Conservation (phyloP, 2,888 invertebrate genomes). For the Lepetodrilus schrolli region DNA sequence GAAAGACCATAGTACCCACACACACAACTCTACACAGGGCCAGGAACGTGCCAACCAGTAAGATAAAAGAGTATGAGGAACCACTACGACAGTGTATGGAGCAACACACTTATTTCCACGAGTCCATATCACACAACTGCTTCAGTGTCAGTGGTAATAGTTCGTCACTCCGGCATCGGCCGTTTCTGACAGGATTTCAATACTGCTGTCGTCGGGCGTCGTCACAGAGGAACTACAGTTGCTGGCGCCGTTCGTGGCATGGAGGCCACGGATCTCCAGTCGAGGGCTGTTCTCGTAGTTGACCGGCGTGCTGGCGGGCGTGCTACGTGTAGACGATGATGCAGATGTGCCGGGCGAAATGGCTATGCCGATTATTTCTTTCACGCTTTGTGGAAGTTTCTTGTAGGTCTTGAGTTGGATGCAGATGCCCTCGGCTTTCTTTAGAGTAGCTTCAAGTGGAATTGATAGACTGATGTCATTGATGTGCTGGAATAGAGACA, state of each 20-base stretch:
- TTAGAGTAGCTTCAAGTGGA: constrained; percentile 86
- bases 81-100: no score
- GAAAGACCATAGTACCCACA: no score
- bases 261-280: constrained; percentile 45
- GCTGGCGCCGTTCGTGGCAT: constrained; percentile 44
- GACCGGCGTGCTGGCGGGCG: constrained; percentile 45
- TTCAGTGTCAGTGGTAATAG: constrained; percentile 47
- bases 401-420: constrained; percentile 81
- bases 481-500: constrained; percentile 87
- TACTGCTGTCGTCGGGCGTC: constrained; percentile 69
- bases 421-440: constrained; percentile 93
- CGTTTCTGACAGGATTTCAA: constrained; percentile 67
- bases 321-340: constrained; percentile 50
- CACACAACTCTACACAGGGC: no score
- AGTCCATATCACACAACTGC: background rate
- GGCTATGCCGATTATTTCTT: constrained; percentile 68
- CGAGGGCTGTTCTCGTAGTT: constrained; percentile 42
- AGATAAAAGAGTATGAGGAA: no score
- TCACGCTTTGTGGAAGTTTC: constrained; percentile 64
- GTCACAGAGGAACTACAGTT: constrained; percentile 44
- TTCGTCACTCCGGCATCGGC: constrained; percentile 48
- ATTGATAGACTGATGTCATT: constrained; percentile 94
- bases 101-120: no score
- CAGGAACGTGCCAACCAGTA: no score
- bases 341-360: constrained; percentile 44